Evolutionary conservation across 2,797 vertebrate species (phyloP).

Genomic region (Tenualosa thibaudeaui): DNA sequence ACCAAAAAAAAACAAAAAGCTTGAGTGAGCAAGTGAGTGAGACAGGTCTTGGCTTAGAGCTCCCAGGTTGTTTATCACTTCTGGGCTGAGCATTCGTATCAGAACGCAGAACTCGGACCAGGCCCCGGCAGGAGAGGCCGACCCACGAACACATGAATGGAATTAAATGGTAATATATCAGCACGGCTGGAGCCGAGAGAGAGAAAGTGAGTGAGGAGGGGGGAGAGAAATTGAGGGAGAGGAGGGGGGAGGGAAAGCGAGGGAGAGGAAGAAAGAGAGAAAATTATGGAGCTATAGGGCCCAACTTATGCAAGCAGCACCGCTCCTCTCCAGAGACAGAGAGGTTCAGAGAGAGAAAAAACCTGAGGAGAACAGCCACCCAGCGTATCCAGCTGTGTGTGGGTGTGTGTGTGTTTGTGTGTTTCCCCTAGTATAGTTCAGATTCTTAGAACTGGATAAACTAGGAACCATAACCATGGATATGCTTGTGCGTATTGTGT

Average conservation of each 20-base stretch:
- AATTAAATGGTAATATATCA: conserved; percentile 13
- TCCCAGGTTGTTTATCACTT: conserved; percentile 9
- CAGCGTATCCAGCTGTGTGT: no score
- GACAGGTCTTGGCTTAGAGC: neutral
- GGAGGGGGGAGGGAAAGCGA: neutral
- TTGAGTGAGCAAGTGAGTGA: neutral
- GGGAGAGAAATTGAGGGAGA: neutral
- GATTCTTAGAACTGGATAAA: neutral
- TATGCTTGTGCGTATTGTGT: neutral
- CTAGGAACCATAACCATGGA: neutral
- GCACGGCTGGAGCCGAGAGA: neutral
- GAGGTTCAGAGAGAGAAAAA: no score
- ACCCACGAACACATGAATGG: neutral
- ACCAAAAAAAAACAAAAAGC: no score
- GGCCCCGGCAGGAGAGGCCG: neutral
- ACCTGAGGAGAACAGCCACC: no score
- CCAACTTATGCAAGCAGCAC: neutral
- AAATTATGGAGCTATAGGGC: neutral
- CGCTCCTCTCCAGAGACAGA: no score
- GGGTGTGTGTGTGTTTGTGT: neutral
- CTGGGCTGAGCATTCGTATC: neutral
- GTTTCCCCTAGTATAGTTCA: neutral
- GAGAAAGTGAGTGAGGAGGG: neutral
- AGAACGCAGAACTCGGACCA: neutral
- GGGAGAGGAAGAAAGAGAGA: neutral